These are phyloP conservation scores for Drosophila pallidifrons DNA, from an alignment of 1,140 invertebrate species.

Conservation along the genomic window DNA sequence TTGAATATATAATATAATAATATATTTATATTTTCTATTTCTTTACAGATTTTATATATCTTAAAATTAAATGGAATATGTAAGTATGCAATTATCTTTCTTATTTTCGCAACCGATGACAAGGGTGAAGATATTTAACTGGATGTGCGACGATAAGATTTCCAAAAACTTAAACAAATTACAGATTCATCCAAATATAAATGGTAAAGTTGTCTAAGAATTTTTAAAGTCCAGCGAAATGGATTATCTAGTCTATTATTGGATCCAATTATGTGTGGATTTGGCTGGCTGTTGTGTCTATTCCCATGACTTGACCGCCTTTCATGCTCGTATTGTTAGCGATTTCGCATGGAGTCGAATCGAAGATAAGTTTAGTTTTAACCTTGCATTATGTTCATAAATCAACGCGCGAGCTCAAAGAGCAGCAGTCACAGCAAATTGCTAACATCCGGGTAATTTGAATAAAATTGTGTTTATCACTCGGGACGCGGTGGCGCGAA, in stretches of 20 bases:
- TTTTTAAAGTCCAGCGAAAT: neutral
- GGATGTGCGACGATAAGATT: too few relatives aligned
- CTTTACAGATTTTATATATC: neutral
- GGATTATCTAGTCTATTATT: neutral
- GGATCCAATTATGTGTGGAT: neutral
- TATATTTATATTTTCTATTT: too few relatives aligned
- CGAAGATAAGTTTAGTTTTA: neutral
- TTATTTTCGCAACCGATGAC: too few relatives aligned
- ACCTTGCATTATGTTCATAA: constrained; percentile 58
- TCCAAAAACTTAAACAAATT: too few relatives aligned
- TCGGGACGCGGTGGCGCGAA: constrained; percentile 9
- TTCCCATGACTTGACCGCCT: constrained; percentile 13
- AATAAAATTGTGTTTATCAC: constrained; percentile 74
- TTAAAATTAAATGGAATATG: neutral
- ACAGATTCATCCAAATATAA: too few relatives aligned
- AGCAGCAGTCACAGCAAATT: constrained; percentile 71
- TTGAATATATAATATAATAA: too few relatives aligned
- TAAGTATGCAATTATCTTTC: neutral
- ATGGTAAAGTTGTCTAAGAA: too few relatives aligned
- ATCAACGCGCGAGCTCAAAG: constrained; percentile 65
- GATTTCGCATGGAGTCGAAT: constrained; percentile 3
- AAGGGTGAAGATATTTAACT: too few relatives aligned
- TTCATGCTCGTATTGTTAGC: constrained; percentile 7
- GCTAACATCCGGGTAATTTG: constrained; percentile 78
- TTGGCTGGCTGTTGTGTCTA: neutral